Base-by-base conservation (phyloP, 37 sponge, comb jelly and placozoan species). In the Petrosia ficiformis region DNA sequence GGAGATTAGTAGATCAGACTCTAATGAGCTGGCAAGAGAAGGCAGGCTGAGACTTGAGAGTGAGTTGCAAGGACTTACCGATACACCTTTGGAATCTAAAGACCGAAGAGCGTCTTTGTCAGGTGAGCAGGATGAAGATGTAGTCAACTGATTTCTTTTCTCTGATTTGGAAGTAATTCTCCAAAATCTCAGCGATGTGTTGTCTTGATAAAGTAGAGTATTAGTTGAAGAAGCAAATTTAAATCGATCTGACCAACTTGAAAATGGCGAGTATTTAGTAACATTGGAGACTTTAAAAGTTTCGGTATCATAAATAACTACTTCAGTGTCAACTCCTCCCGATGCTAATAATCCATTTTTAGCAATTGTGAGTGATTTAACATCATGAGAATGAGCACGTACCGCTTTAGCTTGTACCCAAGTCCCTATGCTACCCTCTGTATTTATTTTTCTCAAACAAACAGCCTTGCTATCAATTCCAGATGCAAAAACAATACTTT, bases 401-500 rank as follows among this genome's bases (percentile, higher is more conserved):
- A 86, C 80, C 29, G 81, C 73, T 0, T 80, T 86, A 0, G 75
- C 68, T 34, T 58, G 77, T 0, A 89, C 72, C 90, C 90, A 93
- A 3, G 69, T 79, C 32, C 25, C 10, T 1, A 30, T 54, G 42
- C 65, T 77, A 2, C 72, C 61, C n/a, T 59, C 71, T 19, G 28
- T 40, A 30, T 34, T 44, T 26, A 81, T 37, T 43, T 70, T 63
- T 34, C 80, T 40, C 33, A 93, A 8, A 19, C 67, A 4, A 10
- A 88, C 86, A 48, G 89, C 42, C 67, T 82, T 93, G 25, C 75
- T 74, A 58, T 93, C 94, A 39, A 93, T 64, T 8, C 94, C 94
- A 42, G 83, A 63, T 14, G 83, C 85, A 67, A 77, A 93, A 1
- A 93, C 32, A 21, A 60, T 73, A 68, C 82, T 42, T 32, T 82